Base-by-base conservation (phyloP, 2,888 invertebrate species). In the Cryptops parisi region DNA sequence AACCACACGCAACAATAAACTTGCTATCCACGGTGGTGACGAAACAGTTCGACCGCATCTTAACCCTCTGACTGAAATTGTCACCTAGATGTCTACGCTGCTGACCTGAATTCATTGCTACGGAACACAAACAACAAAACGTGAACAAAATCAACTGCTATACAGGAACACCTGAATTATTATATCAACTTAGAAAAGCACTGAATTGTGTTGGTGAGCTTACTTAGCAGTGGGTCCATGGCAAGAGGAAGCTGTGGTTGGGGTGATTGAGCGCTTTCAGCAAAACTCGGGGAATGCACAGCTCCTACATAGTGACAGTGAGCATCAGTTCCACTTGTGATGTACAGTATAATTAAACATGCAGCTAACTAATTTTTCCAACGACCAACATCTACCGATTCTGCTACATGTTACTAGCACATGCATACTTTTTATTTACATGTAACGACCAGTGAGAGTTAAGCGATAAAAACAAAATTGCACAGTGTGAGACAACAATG, bases 1-100 rank as follows among this genome's bases (percentile, higher is more conserved):
- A 98, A 52, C 98, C 98, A 66, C 94, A 93, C 1, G 97, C 94
- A 60, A 99, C 86, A 60, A 99, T 79, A 72, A 91, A 94, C 59
- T 90, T 64, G 65, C 93, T 93, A 72, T 99, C 98, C 1, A 97
- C 94, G 0, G 97, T 97, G 24, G 94, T 94, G 25, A 97, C 90
- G 73, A 97, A 98, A 70, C 94, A 94, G 70, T 88, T 90, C 63
- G 86, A 85, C 57, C 86, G 80, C 62, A 96, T 89, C 67, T 85
- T 84, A 59, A 97, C 76, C 67, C 94, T 86, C 70, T 97, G 96
- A 64, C 96, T 96, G 74, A 98, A 97, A 73, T 96, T 93, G 70
- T 97, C 96, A 49, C 97, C 97, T 57, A 98, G 76, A 67, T 91
- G 93, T 1, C 98, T 79, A 25, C 89, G 79, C 9, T 79, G 73